Evolutionary conservation across 2,113 vertebrate genomes (phyloP).

Genomic region (Taxidea taxus): DNA sequence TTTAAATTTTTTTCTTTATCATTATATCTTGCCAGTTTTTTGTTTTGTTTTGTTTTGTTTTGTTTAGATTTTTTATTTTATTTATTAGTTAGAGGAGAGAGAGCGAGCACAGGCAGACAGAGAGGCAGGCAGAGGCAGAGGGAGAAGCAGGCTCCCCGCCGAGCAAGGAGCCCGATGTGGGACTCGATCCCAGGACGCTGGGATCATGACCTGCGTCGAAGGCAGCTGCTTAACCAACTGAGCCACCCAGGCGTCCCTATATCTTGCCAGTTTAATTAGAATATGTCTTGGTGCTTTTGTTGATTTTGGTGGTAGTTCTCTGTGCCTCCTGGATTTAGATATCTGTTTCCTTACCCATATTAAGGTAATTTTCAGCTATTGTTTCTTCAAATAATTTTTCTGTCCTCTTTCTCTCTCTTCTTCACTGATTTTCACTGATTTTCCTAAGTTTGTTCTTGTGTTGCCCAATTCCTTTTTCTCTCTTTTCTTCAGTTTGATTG

Average conservation of each 20-base stretch:
- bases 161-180: too few species aligned
- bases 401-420: not conserved
- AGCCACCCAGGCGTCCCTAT: too few species aligned
- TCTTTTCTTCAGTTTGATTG: not conserved
- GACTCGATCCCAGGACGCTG: too few species aligned
- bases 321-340: not conserved
- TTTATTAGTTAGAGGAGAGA: too few species aligned
- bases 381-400: not conserved
- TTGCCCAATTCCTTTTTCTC: not conserved
- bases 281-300: not conserved
- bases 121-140: too few species aligned
- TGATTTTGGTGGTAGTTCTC: not conserved
- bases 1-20: not conserved
- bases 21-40: not conserved
- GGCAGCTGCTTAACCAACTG: too few species aligned
- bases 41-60: too few species aligned
- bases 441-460: not conserved
- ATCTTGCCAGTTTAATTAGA: not conserved
- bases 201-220: too few species aligned
- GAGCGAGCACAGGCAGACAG: too few species aligned
- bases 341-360: not conserved
- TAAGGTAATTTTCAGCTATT: not conserved
- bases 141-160: too few species aligned
- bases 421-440: not conserved
- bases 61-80: too few species aligned